Evolutionary conservation across 1,140 invertebrate species (phyloP), one percentile per base, ranked within the genome.

Genomic region (Cheumatopsyche charites): DNA sequence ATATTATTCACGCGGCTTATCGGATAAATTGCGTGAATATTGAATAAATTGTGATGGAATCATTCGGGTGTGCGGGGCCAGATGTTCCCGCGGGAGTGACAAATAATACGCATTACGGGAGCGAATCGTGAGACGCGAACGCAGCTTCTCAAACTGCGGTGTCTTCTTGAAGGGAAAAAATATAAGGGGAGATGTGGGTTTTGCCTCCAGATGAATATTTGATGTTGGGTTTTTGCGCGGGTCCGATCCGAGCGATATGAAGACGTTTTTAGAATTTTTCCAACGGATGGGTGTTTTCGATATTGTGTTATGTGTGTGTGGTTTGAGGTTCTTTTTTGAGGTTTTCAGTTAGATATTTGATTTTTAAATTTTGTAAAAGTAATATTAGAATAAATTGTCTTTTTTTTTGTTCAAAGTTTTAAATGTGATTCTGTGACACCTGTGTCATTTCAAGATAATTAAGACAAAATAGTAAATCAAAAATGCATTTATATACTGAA

Each of bases 41-140:
- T 75, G 74, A 73, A 75, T 75, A 73, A 71, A 72, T 63, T 75
- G 68, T 62, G 17, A 42, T 29, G 70, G 61, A 72, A 72, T 72
- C 70, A 68, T 72, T 72, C 71, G 70, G 21, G 65, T 36, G 43
- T 47, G 63, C 70, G 23, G 36, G 67, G 68, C 74, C 74, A 75
- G 74, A 75, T 75, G 74, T 72, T 73, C 73, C 61, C 49, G 55
- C 71, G 67, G 62, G 62, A 66, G 71, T 75, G 74, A 75, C 74
- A 75, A 75, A 75, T 75, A 75, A 75, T 75, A 66, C 71, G 71
- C 74, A 75, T 75, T 75, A 75, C 41, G 65, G 13, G 62, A 63
- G 69, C 69, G 63, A 66, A 42, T 66, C 63, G 63, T 47, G 63
- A 68, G 47, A 25, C 66, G 42, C 26, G 23, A 36, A 13, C 26